phyloP scores from a whole-genome alignment of 1,140 invertebrate genomes.

The Monomorium pharaonis region DNA sequence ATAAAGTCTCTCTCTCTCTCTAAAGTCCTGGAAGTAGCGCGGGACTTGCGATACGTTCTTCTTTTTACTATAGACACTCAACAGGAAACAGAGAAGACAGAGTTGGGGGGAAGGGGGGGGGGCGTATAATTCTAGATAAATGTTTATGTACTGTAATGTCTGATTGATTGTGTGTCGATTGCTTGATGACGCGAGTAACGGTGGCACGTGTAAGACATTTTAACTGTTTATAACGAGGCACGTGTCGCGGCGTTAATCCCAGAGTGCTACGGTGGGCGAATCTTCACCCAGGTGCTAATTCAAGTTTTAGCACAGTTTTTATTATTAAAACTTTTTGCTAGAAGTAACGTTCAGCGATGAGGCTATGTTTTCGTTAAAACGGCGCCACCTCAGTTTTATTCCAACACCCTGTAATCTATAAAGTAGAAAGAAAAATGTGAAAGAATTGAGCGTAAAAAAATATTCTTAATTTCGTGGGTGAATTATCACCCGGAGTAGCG shows the following conservation, averaged over 20 bases:
- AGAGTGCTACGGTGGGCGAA: too few relatives aligned
- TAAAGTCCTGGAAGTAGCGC: neutral
- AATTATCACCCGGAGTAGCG: too few relatives aligned
- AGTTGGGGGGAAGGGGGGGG: slow-evolving; percentile 17
- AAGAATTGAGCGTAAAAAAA: too few relatives aligned
- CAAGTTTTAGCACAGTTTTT: too few relatives aligned
- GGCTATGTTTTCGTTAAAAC: too few relatives aligned
- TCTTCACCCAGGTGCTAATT: too few relatives aligned
- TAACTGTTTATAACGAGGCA: slow-evolving; percentile 25
- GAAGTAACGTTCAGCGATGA: too few relatives aligned
- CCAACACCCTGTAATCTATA: too few relatives aligned
- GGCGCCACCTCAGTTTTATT: too few relatives aligned
- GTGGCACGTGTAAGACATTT: neutral
- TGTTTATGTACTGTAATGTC: slow-evolving; percentile 21
- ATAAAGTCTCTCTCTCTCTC: slow-evolving; percentile 23
- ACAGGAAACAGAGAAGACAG: neutral
- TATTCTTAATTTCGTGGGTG: too few relatives aligned
- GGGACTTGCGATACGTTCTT: neutral
- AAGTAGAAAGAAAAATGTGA: too few relatives aligned
- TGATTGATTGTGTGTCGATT: slow-evolving; percentile 33
- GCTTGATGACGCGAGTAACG: slow-evolving; percentile 4
- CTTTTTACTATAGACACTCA: slow-evolving; percentile 18
- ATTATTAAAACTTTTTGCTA: too few relatives aligned
- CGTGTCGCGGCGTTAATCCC: neutral
- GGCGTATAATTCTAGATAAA: slow-evolving; percentile 45